These are phyloP conservation scores for Cyclophora albipunctata DNA, from an alignment of 2,888 invertebrate genomes.

Conservation along the genomic window DNA sequence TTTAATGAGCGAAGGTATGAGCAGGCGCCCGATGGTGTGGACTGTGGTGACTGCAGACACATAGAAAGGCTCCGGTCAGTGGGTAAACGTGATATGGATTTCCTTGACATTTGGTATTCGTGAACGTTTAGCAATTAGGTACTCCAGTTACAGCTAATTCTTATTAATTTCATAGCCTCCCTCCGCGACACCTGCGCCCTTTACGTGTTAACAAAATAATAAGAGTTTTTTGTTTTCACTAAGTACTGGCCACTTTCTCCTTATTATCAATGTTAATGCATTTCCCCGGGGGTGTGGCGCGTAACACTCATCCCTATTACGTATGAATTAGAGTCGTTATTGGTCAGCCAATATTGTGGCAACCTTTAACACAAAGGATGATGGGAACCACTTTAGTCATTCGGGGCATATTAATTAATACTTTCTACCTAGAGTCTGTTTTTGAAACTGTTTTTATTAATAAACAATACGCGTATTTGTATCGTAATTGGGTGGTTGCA, in stretches of 20 bases:
- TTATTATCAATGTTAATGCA: conserved; percentile 30
- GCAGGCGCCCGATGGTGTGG: no score
- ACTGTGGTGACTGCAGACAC: no score
- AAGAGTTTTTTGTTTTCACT: conserved; percentile 36
- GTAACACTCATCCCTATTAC: background rate
- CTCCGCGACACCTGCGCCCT: conserved; percentile 32
- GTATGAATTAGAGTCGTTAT: background rate
- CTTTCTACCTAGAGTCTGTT: no score
- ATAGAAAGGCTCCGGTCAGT: no score
- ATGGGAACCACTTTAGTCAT: no score
- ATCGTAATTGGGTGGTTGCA: no score
- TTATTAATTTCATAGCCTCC: background rate
- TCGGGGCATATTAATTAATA: no score
- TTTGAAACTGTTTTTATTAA: no score
- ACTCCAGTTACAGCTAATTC: background rate
- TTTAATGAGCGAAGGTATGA: no score
- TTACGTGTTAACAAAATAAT: conserved; percentile 40
- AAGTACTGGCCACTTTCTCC: conserved; percentile 54
- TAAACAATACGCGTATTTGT: no score
- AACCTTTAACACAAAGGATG: no score
- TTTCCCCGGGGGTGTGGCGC: background rate
- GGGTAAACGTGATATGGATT: no score
- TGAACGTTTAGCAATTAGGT: background rate
- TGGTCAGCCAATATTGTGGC: background rate
- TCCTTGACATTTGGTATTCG: background rate